These are phyloP conservation scores for Mellilla xanthometata DNA, from an alignment of 2,888 invertebrate species.

Conservation along the genomic window DNA sequence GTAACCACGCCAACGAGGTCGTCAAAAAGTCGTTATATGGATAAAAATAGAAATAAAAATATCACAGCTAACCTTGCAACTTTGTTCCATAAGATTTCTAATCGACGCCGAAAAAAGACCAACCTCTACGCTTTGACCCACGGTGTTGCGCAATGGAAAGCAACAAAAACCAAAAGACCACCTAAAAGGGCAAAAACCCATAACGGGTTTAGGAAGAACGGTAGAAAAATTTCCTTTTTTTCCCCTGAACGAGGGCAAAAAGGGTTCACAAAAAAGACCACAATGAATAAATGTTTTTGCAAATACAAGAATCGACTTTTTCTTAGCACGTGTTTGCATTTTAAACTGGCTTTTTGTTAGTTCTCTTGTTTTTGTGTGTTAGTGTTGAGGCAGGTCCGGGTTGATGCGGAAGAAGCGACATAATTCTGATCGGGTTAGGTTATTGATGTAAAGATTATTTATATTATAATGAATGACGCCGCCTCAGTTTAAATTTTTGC, in stretches of 20 bases:
- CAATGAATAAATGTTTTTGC: slow-evolving; percentile 75
- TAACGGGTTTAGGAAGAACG: slow-evolving; percentile 66
- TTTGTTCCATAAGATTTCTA: slow-evolving; percentile 18
- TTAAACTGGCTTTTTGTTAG: slow-evolving; percentile 60
- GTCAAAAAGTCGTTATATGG: no score
- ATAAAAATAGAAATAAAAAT: no score
- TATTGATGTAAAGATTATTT: not conserved
- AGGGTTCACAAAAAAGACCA: slow-evolving; percentile 58
- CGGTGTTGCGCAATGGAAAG: slow-evolving; percentile 53
- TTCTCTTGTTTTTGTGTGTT: slow-evolving; percentile 46
- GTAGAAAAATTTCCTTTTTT: slow-evolving; percentile 48
- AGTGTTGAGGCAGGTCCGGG: slow-evolving; percentile 62
- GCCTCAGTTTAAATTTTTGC: no score
- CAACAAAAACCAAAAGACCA: slow-evolving; percentile 50
- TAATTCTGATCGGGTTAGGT: slow-evolving; percentile 14
- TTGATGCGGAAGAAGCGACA: slow-evolving; percentile 26
- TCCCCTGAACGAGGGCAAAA: slow-evolving; percentile 66
- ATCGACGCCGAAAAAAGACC: slow-evolving; percentile 24
- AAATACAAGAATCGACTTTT: slow-evolving; percentile 66
- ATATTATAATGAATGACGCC: not conserved
- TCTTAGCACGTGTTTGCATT: slow-evolving; percentile 74
- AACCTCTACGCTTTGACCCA: slow-evolving; percentile 38
- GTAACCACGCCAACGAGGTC: no score
- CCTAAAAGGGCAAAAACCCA: slow-evolving; percentile 59
- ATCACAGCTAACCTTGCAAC: slow-evolving; percentile 9